Percentiles rank a stretch among this genome's conserved stretches.
Evolutionary conservation across 2,888 invertebrate genomes (phyloP).

Genomic region (Linnaemya tessellans): DNA sequence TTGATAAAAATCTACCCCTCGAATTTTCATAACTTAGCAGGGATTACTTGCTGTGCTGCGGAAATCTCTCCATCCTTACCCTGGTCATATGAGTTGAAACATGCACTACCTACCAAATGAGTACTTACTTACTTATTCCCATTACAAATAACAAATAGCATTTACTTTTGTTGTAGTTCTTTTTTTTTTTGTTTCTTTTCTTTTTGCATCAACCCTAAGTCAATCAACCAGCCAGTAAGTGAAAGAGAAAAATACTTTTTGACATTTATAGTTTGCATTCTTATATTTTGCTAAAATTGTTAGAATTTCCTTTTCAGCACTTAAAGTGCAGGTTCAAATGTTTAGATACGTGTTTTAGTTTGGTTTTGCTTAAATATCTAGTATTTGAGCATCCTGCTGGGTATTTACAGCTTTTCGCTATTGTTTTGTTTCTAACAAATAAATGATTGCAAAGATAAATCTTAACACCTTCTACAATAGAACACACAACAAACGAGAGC

Average conservation of each 20-base stretch:
- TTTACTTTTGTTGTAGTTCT: slow-evolving; percentile 30
- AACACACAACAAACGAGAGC: slow-evolving; percentile 54
- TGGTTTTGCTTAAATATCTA: slow-evolving; percentile 25
- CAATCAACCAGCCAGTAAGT: slow-evolving; percentile 11
- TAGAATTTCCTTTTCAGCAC: slow-evolving; percentile 4
- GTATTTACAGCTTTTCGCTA: slow-evolving; percentile 67
- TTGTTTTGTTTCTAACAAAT: slow-evolving; percentile 64
- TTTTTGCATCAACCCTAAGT: slow-evolving; percentile 48
- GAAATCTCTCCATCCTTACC: not conserved
- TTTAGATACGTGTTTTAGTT: not conserved
- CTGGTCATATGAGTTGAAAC: slow-evolving; percentile 15
- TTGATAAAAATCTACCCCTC: slow-evolving; percentile 77
- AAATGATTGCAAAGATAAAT: slow-evolving; percentile 82
- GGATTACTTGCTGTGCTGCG: slow-evolving; percentile 6
- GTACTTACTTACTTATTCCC: not conserved
- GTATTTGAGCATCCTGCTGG: slow-evolving; percentile 65
- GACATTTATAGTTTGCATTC: slow-evolving; percentile 56
- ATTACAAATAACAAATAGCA: slow-evolving; percentile 25
- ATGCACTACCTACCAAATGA: not conserved
- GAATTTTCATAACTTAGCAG: slow-evolving; percentile 30
- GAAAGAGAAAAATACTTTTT: slow-evolving; percentile 41
- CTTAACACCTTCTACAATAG: slow-evolving; percentile 82
- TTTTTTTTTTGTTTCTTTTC: not conserved
- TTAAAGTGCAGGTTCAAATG: slow-evolving; percentile 18
- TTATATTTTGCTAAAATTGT: slow-evolving; percentile 12